phyloP scores from a whole-genome alignment of 2,888 invertebrate genomes.

The Epinotia bilunana region DNA sequence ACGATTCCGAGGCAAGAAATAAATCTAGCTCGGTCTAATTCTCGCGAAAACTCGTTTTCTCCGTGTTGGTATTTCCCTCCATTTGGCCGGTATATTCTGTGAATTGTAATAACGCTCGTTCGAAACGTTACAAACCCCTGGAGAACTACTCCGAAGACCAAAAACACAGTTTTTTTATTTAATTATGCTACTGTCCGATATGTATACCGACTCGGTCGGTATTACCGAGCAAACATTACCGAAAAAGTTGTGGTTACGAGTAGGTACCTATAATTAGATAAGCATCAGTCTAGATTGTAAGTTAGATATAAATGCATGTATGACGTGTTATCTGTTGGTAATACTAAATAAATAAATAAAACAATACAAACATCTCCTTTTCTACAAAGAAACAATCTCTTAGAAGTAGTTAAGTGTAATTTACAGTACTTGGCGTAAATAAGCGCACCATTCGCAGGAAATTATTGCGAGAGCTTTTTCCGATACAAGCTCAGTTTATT shows the following conservation, averaged over 20 bases:
- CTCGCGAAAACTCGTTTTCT: background rate
- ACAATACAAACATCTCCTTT: background rate
- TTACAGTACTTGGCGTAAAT: constrained; percentile 1
- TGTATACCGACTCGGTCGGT: too few relatives aligned
- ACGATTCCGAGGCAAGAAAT: background rate
- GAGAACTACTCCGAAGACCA: too few relatives aligned
- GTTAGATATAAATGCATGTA: too few relatives aligned
- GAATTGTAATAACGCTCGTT: too few relatives aligned
- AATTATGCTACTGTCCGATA: too few relatives aligned
- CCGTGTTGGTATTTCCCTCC: background rate
- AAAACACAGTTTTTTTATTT: too few relatives aligned
- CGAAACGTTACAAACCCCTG: too few relatives aligned
- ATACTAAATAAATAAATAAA: background rate
- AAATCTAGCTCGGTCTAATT: background rate
- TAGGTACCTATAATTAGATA: too few relatives aligned
- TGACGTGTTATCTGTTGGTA: too few relatives aligned
- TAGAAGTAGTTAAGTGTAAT: constrained; percentile 2
- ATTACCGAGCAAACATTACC: too few relatives aligned
- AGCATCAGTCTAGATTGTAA: too few relatives aligned
- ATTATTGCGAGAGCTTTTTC: background rate
- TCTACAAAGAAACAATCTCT: background rate
- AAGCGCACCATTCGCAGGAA: background rate
- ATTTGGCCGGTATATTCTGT: background rate
- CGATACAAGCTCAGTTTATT: background rate
- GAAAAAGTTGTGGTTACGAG: too few relatives aligned